Percentiles rank a stretch among this genome's conserved stretches.
Evolutionary conservation across 2,888 invertebrate species (phyloP).

Genomic region (Frankliniella intonsa): DNA sequence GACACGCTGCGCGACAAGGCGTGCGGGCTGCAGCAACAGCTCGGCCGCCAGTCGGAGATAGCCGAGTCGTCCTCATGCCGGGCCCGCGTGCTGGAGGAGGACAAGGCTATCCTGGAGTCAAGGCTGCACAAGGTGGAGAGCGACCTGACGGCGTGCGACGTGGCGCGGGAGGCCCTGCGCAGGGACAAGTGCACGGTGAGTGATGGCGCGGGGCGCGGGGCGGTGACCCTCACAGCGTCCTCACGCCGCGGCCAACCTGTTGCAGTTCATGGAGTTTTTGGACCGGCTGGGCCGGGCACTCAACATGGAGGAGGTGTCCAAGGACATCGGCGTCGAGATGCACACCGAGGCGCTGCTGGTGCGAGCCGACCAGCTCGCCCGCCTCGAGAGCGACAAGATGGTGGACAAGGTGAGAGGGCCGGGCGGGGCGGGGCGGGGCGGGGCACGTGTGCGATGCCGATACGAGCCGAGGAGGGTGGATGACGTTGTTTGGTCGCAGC

Average conservation of each 20-base stretch:
- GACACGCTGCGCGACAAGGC: slow-evolving; percentile 73
- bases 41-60: slow-evolving; percentile 61
- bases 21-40: slow-evolving; percentile 64
- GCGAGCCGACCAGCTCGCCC: slow-evolving; percentile 76
- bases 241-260: slow-evolving; percentile 35
- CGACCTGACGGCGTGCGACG: slow-evolving; percentile 68
- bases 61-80: slow-evolving; percentile 39
- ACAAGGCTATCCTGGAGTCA: slow-evolving; percentile 66
- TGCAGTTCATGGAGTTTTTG: slow-evolving; percentile 73
- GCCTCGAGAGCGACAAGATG: slow-evolving; percentile 75
- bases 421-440: too few relatives aligned
- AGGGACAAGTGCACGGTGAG: slow-evolving; percentile 73
- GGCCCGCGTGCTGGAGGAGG: slow-evolving; percentile 67
- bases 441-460: too few relatives aligned
- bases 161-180: slow-evolving; percentile 65
- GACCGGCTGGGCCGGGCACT: slow-evolving; percentile 76
- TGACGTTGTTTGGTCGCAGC: not conserved
- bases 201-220: slow-evolving; percentile 30
- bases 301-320: slow-evolving; percentile 77
- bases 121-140: slow-evolving; percentile 73
- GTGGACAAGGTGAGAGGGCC: slow-evolving; percentile 66
- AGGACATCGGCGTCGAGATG: slow-evolving; percentile 74
- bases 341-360: slow-evolving; percentile 79
- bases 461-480: too few relatives aligned
- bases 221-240: not conserved